Evolutionary conservation across 2,888 invertebrate species (phyloP).

Genomic region (Plagodis dolabraria): DNA sequence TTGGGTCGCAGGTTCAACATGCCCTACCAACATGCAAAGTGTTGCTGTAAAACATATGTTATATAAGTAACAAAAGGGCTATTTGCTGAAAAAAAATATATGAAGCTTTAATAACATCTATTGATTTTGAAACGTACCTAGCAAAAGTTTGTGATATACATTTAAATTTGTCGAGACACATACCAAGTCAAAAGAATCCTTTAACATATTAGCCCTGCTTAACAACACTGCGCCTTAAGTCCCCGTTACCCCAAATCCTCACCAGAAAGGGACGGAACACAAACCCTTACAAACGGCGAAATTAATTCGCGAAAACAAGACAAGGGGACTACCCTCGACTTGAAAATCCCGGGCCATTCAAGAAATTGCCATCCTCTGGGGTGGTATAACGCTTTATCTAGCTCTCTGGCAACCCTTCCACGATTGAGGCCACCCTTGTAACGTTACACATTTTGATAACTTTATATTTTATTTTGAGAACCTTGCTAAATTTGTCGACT

Average conservation of each 20-base stretch:
- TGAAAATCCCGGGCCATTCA: constrained; percentile 60
- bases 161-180: no score
- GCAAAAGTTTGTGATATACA: no score
- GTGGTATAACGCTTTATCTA: constrained; percentile 63
- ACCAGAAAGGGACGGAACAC: constrained; percentile 32
- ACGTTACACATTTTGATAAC: constrained; percentile 14
- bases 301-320: constrained; percentile 61
- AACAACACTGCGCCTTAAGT: constrained; percentile 18
- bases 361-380: constrained; percentile 65
- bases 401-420: constrained; percentile 45
- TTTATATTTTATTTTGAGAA: no score
- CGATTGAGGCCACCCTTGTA: constrained; percentile 39
- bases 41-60: no score
- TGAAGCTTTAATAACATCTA: no score
- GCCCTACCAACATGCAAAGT: no score
- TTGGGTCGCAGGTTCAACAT: no score
- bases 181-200: not conserved
- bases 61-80: no score
- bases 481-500: no score
- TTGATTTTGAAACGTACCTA: no score
- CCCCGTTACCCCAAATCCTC: constrained; percentile 21
- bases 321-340: constrained; percentile 50
- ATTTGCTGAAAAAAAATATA: no score
- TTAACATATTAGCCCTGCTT: not conserved
- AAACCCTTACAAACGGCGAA: constrained; percentile 55